Percentiles rank a stretch among this genome's conserved stretches.
phyloP scores from a whole-genome alignment of 2,113 vertebrate species.

The Alouatta palliata region DNA sequence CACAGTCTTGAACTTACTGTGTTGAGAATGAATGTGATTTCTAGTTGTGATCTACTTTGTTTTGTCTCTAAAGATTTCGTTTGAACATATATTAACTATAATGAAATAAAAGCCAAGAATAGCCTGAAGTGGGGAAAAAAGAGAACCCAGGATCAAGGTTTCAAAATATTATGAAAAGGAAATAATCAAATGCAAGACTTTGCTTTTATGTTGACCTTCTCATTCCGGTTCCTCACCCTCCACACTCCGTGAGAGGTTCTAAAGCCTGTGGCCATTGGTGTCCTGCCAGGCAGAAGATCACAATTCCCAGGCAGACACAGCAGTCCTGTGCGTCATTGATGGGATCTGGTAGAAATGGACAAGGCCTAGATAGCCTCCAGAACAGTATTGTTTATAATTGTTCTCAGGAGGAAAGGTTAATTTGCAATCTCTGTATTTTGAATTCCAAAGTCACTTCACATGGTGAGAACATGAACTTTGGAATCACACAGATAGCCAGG shows the following conservation, averaged over 20 bases:
- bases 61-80: conserved; percentile 55
- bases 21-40: conserved; percentile 20
- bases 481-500: background rate
- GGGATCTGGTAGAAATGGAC: background rate
- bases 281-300: background rate
- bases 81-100: conserved; percentile 51
- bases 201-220: conserved; percentile 38
- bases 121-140: background rate
- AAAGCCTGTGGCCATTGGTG: background rate
- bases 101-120: conserved; percentile 50
- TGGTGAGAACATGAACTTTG: background rate
- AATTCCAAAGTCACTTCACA: background rate
- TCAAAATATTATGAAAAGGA: conserved; percentile 75
- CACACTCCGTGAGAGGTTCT: background rate
- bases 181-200: conserved; percentile 33
- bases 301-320: background rate
- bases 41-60: conserved; percentile 17
- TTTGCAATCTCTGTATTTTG: background rate
- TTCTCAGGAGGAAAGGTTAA: background rate
- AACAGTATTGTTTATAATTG: background rate
- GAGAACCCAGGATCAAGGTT: conserved; percentile 25
- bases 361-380: background rate
- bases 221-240: background rate
- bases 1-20: background rate
- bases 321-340: background rate